A percentile compares a stretch with the other conserved stretches of the same genome.
Conservation (phyloP, 2,888 invertebrate genomes). For the Eugnorisma glareosa region DNA sequence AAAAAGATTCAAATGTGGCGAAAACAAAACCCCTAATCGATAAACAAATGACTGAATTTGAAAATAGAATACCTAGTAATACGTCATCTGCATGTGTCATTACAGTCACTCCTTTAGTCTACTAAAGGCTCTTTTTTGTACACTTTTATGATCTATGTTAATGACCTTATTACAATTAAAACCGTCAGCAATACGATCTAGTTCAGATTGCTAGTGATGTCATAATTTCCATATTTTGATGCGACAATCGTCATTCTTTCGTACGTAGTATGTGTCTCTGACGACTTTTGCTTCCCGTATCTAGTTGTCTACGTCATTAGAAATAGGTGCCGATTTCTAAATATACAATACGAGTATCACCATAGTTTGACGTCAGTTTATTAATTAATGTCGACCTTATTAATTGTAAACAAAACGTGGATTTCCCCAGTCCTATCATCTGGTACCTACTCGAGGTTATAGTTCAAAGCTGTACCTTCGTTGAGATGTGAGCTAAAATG, state of each 20-base stretch:
- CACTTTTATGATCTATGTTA: neutral
- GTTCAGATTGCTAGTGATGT: constrained; percentile 3
- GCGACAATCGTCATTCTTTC: neutral
- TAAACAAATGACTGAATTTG: neutral
- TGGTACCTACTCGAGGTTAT: constrained; percentile 44
- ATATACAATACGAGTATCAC: constrained; percentile 16
- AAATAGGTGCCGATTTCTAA: constrained; percentile 25
- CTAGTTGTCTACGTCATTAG: constrained; percentile 14
- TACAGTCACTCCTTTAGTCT: neutral
- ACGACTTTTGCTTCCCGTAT: neutral
- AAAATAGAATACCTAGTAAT: neutral
- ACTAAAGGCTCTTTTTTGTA: neutral
- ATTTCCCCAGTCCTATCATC: constrained; percentile 55
- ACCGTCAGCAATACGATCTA: neutral
- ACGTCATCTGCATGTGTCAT: neutral
- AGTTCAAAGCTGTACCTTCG: constrained; percentile 39
- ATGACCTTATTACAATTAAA: neutral
- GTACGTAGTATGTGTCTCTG: neutral
- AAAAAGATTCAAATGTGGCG: neutral
- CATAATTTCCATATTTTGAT: neutral
- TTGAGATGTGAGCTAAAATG: constrained; percentile 8
- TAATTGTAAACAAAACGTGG: constrained; percentile 56
- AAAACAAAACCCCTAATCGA: neutral
- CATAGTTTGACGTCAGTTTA: constrained; percentile 41
- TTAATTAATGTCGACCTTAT: constrained; percentile 49